Base-by-base conservation (phyloP, 2,797 vertebrate genomes). In the Notamacropus eugenii region DNA sequence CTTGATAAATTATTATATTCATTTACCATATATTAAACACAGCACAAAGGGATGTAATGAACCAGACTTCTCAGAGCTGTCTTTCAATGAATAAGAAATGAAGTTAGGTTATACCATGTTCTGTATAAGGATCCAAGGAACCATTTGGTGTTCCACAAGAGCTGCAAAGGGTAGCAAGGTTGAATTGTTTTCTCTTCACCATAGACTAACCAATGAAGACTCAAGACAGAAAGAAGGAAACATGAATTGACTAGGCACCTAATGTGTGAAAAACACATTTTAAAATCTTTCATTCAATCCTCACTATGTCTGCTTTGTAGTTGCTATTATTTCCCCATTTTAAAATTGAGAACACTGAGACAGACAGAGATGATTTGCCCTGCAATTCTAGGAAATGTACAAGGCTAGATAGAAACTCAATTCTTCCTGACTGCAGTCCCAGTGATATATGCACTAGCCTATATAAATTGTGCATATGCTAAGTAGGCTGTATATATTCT, bases 41-140 rank as follows among this genome's bases (percentile, higher is more conserved):
- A 96, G 92, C 34, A 90, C 57, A 94, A 94, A 96, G 14, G 54
- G 82, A 92, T 62, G 13, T 90, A 97, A 52, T 93, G 87, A 96
- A 96, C 92, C 0, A 9, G 2, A 74, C 1, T 74, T 12, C 67
- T 19, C 62, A 74, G 94, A 95, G 46, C 5, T 54, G 46, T 96
- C 57, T 96, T 96, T 96, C 92, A 93, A 93, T 96, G 91, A 96
- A 92, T 95, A 96, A 96, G 95, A 96, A 92, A 14, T 34, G 91
- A 97, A 97, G 94, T 92, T 55, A 97, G 52, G 50, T 97, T 94
- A n/a, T 67, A n/a, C 19, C 62, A 67, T 67, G 4, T 19, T 22
- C 19, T 40, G 6, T n/a, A n/a, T 0, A 74, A 40, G 59, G 94
- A 92, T 46, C 92, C 93, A 96, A 96, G 91, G 96, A 96, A 96